These are phyloP conservation scores for Theretra japonica DNA, from an alignment of 2,888 invertebrate genomes.

Conservation along the genomic window DNA sequence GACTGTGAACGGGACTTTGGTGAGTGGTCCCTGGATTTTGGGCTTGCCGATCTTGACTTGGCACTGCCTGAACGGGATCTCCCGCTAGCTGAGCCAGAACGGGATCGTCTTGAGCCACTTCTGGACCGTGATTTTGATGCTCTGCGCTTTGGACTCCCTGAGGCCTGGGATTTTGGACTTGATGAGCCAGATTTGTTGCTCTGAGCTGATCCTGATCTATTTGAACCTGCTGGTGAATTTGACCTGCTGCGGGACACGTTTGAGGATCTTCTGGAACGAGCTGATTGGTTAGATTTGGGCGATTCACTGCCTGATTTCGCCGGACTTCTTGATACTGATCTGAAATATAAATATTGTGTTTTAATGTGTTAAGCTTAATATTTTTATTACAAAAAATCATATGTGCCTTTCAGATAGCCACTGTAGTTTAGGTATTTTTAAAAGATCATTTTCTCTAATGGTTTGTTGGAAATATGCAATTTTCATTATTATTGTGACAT, in stretches of 20 bases:
- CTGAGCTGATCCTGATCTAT: conserved; percentile 72
- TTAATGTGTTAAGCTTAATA: not conserved
- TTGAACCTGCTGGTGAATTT: conserved; percentile 72
- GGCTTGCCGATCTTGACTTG: conserved; percentile 57
- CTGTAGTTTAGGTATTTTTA: no score
- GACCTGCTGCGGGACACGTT: conserved; percentile 76
- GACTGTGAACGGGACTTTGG: conserved; percentile 55
- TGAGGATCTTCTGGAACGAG: conserved; percentile 68
- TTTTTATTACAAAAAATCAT: no score
- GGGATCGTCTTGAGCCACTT: conserved; percentile 68
- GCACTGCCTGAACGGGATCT: conserved; percentile 63
- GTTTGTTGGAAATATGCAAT: no score
- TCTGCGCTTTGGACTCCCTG: conserved; percentile 68
- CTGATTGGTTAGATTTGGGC: conserved; percentile 71
- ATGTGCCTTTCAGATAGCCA: no score
- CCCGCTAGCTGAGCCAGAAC: conserved; percentile 61
- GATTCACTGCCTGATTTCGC: conserved; percentile 76
- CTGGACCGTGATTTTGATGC: conserved; percentile 68
- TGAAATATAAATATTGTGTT: conserved; percentile 46
- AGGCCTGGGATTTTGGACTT: conserved; percentile 73
- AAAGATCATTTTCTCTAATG: no score
- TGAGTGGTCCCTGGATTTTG: conserved; percentile 58
- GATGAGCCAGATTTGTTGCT: conserved; percentile 80
- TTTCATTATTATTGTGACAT: no score
- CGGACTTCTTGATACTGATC: conserved; percentile 73